Evolutionary conservation across 1,140 invertebrate genomes (phyloP).

Genomic region (Drosophila bipectinata): DNA sequence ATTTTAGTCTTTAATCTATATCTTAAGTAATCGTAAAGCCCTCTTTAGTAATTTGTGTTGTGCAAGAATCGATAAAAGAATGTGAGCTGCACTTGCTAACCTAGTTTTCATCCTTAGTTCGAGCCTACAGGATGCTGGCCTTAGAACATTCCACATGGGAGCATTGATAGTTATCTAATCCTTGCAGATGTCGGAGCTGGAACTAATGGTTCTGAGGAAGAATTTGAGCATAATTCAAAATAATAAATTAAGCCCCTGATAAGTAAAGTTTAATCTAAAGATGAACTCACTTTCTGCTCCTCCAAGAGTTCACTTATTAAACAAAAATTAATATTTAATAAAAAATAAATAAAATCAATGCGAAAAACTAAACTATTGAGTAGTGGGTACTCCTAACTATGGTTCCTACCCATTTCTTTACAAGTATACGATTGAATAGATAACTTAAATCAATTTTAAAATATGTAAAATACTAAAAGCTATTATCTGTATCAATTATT

Average conservation of each 20-base stretch:
- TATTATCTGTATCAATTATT: conserved; percentile 46
- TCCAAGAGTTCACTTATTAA: conserved; percentile 21
- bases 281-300: conserved; percentile 31
- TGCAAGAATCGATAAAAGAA: conserved; percentile 14
- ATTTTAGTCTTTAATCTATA: conserved; percentile 42
- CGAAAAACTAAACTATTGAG: conserved; percentile 23
- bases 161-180: conserved; percentile 16
- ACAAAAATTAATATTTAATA: conserved; percentile 6
- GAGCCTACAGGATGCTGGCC: conserved; percentile 12
- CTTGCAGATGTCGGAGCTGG: not conserved
- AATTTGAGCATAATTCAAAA: not conserved
- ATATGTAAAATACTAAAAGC: conserved; percentile 44
- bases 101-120: conserved; percentile 26
- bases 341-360: conserved; percentile 20
- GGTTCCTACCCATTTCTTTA: conserved; percentile 10
- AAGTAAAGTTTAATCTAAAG: not conserved
- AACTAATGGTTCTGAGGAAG: no score
- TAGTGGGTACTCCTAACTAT: conserved; percentile 15
- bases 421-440: conserved; percentile 43
- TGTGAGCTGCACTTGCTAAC: conserved; percentile 17
- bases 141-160: not conserved
- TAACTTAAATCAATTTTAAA: conserved; percentile 37
- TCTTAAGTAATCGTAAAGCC: conserved; percentile 48
- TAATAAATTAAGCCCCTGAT: not conserved
- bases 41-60: conserved; percentile 33